Conservation (phyloP, 2,888 invertebrate species). For the Agrochola lota region DNA sequence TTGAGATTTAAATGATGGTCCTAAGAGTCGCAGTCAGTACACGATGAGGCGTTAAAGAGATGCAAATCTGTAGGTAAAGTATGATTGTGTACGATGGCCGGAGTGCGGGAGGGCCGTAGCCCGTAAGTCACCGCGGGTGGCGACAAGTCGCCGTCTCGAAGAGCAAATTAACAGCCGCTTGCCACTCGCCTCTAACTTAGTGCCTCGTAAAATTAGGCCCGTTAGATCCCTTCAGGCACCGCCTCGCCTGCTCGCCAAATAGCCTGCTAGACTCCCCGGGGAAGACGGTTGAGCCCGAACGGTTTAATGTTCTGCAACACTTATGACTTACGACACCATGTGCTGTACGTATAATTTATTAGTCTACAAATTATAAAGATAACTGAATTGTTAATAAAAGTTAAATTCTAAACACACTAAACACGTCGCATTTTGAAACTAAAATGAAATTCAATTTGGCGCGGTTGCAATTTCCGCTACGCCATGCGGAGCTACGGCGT, state of each 20-base stretch:
- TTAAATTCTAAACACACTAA: not conserved
- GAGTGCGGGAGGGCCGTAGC: constrained; percentile 74
- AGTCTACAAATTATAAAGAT: not conserved
- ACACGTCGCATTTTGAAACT: not conserved
- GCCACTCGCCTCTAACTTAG: constrained; percentile 88
- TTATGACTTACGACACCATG: constrained; percentile 73
- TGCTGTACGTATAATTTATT: constrained; percentile 6
- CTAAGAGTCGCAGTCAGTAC: constrained; percentile 6
- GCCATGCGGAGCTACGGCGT: constrained; percentile 15
- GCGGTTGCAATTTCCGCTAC: not conserved
- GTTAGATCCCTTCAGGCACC: constrained; percentile 84
- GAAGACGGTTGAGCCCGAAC: constrained; percentile 76
- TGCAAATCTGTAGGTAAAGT: constrained; percentile 77
- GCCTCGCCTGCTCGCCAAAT: constrained; percentile 58
- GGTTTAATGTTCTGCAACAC: constrained; percentile 80
- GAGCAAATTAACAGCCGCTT: constrained; percentile 89
- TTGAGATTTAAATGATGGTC: constrained; percentile 34
- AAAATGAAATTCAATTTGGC: not conserved
- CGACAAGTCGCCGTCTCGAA: constrained; percentile 84
- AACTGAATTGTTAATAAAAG: not conserved
- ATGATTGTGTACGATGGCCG: constrained; percentile 68
- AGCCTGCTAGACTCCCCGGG: constrained; percentile 74
- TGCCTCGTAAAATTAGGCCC: constrained; percentile 90
- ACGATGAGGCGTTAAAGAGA: constrained; percentile 72
- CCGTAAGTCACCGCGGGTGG: constrained; percentile 88